Evolutionary conservation across 2,888 invertebrate species (phyloP), one percentile per base, ranked within the genome.

Genomic region (Gandaritis pyraliata): DNA sequence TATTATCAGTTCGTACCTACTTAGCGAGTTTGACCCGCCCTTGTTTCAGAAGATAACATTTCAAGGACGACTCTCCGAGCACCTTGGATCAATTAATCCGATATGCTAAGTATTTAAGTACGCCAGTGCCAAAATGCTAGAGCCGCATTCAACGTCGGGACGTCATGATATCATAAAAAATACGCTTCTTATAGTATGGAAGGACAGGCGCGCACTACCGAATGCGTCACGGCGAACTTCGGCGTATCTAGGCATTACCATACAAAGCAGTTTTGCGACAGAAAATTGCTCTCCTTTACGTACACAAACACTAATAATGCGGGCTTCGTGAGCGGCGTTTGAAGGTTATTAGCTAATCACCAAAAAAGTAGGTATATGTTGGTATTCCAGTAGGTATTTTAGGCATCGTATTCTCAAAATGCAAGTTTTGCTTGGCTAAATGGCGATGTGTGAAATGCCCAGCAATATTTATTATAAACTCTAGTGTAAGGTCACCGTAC

Each of bases 221-320:
- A 72, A 67, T 77, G 76, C 80, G 85, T 85, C 82, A 84, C 76
- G 64, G 58, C 47, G 46, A 57, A 57, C 69, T 66, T 68, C 57
- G 30, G 59, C 11, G 52, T 71, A 71, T 58, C 67, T 70, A 68
- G 16, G 11, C 23, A 54, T 59, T 65, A 61, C 47, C 69, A 68
- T 74, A 66, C 62, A 68, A 61, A 70, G 68, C 76, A 71, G 76
- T 78, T 75, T 72, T 65, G 72, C 69, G 64, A 67, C 67, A 70
- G 38, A 59, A 64, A 66, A 64, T 66, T 72, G 72, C 65, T 72
- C 66, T 58, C 60, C 62, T 71, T 65, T 59, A 69, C 45, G 29
- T 46, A 36, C 57, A 63, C 56, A 68, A 63, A 69, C 71, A 66
- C 58, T 53, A 62, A 52, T 68, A 58, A 73, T 74, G 72, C 76